A percentile compares a stretch with the other conserved stretches of the same genome.
Evolutionary conservation across 2,797 vertebrate species (phyloP).

Genomic region (Harpia harpyja): DNA sequence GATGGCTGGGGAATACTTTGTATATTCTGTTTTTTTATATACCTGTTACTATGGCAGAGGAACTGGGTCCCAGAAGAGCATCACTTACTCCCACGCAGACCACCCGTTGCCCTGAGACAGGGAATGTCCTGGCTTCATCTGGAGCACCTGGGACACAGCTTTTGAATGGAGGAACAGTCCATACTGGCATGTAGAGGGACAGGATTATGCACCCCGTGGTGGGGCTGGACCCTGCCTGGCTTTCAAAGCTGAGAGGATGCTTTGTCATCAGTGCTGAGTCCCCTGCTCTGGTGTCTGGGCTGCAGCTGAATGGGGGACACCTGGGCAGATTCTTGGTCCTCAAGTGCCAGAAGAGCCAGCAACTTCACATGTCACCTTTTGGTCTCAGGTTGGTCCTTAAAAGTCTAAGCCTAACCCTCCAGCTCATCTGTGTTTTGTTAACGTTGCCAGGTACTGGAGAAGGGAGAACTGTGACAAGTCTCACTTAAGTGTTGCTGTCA

Average conservation of each 20-base stretch:
- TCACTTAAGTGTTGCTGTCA: background rate
- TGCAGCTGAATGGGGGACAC: background rate
- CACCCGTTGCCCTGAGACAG: background rate
- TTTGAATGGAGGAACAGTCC: background rate
- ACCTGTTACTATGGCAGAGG: background rate
- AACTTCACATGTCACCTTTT: background rate
- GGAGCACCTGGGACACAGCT: background rate
- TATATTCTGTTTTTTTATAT: background rate
- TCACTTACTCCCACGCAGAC: background rate
- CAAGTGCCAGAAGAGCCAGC: background rate
- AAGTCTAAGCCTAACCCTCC: background rate
- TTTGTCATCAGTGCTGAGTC: background rate
- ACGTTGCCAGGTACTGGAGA: background rate
- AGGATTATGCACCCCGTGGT: background rate
- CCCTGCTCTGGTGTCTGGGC: background rate
- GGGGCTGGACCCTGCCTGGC: background rate
- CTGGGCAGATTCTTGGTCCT: background rate
- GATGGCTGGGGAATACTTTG: background rate
- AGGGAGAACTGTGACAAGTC: background rate
- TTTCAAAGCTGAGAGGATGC: background rate
- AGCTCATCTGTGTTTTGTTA: background rate
- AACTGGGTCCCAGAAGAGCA: background rate
- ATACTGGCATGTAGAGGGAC: background rate
- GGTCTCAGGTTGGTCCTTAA: background rate
- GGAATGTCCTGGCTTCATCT: background rate